A percentile compares a stretch with the other conserved stretches of the same genome.
Evolutionary conservation across 2,888 invertebrate genomes (phyloP).

Genomic region (Diaperis boleti): DNA sequence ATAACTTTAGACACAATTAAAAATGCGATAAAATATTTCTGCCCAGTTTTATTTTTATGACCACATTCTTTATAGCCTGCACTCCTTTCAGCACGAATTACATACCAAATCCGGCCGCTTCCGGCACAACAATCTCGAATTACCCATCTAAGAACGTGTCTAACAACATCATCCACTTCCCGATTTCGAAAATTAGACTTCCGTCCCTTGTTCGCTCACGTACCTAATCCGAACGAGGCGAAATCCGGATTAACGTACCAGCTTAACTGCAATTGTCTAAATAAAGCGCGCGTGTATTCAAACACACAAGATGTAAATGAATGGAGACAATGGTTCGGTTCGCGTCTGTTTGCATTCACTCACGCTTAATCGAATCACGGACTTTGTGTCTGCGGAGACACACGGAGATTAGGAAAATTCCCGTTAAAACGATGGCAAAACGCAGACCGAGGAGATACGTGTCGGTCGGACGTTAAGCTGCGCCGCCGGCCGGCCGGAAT

Average conservation of each 20-base stretch:
- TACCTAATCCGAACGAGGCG: background rate
- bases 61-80: too few species aligned
- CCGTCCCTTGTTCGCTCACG: slow-evolving; percentile 4
- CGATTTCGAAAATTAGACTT: slow-evolving; percentile 14
- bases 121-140: too few species aligned
- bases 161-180: background rate
- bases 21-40: too few species aligned
- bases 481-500: slow-evolving; percentile 26
- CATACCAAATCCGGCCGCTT: too few species aligned
- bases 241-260: slow-evolving; percentile 10
- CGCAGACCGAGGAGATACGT: slow-evolving; percentile 21
- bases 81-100: too few species aligned
- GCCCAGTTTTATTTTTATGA: too few species aligned
- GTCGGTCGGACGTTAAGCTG: slow-evolving; percentile 31
- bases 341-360: slow-evolving; percentile 38
- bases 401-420: slow-evolving; percentile 36
- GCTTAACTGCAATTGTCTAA: slow-evolving; percentile 35
- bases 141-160: too few species aligned
- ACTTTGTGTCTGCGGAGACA: slow-evolving; percentile 34
- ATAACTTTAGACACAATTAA: too few species aligned
- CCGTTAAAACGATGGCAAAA: slow-evolving; percentile 12
- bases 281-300: slow-evolving; percentile 19
- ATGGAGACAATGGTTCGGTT: slow-evolving; percentile 39
- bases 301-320: slow-evolving; percentile 36
- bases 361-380: slow-evolving; percentile 39